Evolutionary conservation across 1,140 invertebrate species (phyloP), one percentile per base, ranked within the genome.

Genomic region (Heliconius hermathena): DNA sequence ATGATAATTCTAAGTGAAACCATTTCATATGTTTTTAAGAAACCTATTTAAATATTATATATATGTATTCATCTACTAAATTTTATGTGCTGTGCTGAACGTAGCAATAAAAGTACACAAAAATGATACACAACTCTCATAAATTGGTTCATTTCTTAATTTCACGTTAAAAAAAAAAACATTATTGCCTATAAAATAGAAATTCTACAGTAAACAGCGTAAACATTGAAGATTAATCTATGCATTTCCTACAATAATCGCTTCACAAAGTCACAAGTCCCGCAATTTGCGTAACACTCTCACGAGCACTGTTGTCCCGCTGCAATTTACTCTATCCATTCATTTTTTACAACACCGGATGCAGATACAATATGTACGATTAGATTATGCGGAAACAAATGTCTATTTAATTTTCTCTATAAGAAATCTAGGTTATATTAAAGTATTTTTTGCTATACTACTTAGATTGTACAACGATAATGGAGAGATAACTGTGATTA

Each of bases 281-380:
- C 29, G 71, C 36, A 72, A 72, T 72, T 72, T 72, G 71, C 71
- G 71, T n/a, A 72, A 52, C 73, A 49, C 57, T 76, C 74, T 66
- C 57, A 76, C 36, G 38, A 76, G 46, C 41, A 6, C 29, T 71
- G 26, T 77, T 77, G 46, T 77, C 46, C 66, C 70, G 49, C n/a
- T 70, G 38, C 46, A 72, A 77, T 38, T 70, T 76, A 38, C 60
- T 77, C 38, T 77, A 77, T 46, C 75, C 75, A 71, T 71, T 71
- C 41, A 76, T 38, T 76, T 76, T 76, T 77, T 77, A 54, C 26
- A 71, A 76, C 26, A 29, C 57, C 54, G 57, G 52, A 54, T 71
- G 75, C 16, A 36, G 46, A 41, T 36, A 77, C 46, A 77, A 77
- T 77, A 77, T 72, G 46, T 33, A 38, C 70, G 41, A 72, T 72